Conservation (phyloP, 2,888 invertebrate genomes). For the Cataglyphis cursor region DNA sequence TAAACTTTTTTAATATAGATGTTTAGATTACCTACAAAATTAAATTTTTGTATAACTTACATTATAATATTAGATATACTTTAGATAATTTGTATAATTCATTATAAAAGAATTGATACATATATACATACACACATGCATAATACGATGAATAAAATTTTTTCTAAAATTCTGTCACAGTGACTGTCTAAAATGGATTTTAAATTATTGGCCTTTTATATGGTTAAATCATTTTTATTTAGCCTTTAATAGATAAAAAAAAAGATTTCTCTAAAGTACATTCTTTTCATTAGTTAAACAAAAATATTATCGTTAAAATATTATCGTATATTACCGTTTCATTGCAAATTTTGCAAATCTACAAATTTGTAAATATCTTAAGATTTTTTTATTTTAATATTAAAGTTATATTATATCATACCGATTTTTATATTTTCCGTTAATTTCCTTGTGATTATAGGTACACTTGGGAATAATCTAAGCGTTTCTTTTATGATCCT, state of each 20-base stretch:
- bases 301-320: neutral
- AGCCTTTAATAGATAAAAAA: neutral
- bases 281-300: neutral
- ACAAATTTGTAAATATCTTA: neutral
- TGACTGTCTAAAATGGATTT: neutral
- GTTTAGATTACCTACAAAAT: too few species aligned
- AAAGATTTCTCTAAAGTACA: neutral
- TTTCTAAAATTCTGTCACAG: neutral
- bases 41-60: neutral
- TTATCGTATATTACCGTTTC: too few species aligned
- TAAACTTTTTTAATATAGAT: neutral
- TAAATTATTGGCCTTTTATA: neutral
- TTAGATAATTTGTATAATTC: neutral
- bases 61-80: neutral
- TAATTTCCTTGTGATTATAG: slow-evolving; percentile 87
- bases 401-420: slow-evolving; percentile 57
- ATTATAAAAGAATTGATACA: neutral
- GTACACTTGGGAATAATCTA: slow-evolving; percentile 88
- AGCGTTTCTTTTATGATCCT: slow-evolving; percentile 89
- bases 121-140: neutral
- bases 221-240: neutral
- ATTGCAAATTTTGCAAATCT: neutral
- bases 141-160: neutral
- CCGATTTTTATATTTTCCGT: slow-evolving; percentile 87
- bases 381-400: neutral